Base-by-base conservation (phyloP, 2,797 vertebrate genomes). In the Rhinophrynus dorsalis region DNA sequence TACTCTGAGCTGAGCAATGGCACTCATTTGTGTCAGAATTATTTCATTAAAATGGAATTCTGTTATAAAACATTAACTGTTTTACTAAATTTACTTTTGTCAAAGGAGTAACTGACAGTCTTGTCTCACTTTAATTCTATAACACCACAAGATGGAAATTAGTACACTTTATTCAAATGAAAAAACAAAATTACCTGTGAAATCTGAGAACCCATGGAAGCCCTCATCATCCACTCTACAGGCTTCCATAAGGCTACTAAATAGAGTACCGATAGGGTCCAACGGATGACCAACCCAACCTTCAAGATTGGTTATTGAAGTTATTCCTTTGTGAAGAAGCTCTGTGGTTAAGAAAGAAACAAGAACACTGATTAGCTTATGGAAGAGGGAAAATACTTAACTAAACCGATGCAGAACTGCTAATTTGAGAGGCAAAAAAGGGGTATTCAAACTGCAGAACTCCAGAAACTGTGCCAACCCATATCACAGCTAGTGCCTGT, bases 241-340 rank as follows among this genome's bases (percentile, higher is more conserved):
- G 1, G 94, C 94, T 88, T 98, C 97, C 77, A 95, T 96, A 44
- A 99, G 89, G 63, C 94, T 98, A 88, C 94, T 94, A 75, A 98
- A 99, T 60, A 99, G 91, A 2, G 95, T 98, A 12, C 97, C 95
- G 60, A 98, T 92, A 9, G 97, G 97, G 67, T 99, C 96, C 78
- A 99, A 76, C 1, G 97, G 97, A 78, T 99, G 97, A 59, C 97
- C 97, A 75, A 99, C 97, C 96, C 97, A 99, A 77, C 97, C 97
- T 87, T 98, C 97, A 75, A 97, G 87, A 85, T 96, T 98, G 0
- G 92, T 96, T 82, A 96, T 88, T 44, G 94, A 96, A 15, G 95
- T 98, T 71, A 94, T 86, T 66, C 93, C 96, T 93, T 94, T 97
- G 78, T 95, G 94, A 58, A 96, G 91, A 74, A 97, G 83, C 77